A percentile compares a stretch with the other conserved stretches of the same genome.
These are phyloP conservation scores for Gallinago paraguaiae DNA, from an alignment of 2,113 vertebrate genomes.

Conservation along the genomic window DNA sequence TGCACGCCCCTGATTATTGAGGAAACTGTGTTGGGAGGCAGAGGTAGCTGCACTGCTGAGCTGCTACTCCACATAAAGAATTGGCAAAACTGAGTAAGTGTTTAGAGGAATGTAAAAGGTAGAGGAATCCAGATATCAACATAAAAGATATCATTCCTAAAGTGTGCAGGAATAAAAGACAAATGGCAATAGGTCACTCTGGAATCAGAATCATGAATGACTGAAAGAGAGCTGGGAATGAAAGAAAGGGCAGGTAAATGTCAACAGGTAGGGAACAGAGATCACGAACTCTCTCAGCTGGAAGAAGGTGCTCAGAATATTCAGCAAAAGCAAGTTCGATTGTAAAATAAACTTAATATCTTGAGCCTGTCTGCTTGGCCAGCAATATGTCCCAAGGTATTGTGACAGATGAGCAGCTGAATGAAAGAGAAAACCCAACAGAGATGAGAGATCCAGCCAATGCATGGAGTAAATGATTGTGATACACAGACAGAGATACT, in stretches of 20 bases:
- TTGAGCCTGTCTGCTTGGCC: neutral
- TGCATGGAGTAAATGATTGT: neutral
- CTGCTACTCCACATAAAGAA: neutral
- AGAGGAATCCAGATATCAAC: slow-evolving; percentile 4
- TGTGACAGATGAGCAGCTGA: neutral
- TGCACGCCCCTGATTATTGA: neutral
- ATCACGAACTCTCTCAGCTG: slow-evolving; percentile 56
- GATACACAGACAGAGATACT: neutral
- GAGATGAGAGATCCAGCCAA: neutral
- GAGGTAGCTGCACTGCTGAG: neutral
- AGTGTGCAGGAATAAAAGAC: slow-evolving; percentile 36
- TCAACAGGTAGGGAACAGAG: slow-evolving; percentile 50
- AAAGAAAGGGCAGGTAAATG: slow-evolving; percentile 71
- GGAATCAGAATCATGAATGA: slow-evolving; percentile 53
- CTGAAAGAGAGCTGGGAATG: slow-evolving; percentile 48
- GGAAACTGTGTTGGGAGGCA: neutral
- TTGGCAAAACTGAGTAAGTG: neutral
- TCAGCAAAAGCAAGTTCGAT: slow-evolving; percentile 52
- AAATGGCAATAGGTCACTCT: slow-evolving; percentile 49
- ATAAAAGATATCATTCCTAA: slow-evolving; percentile 34
- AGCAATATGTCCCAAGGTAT: neutral
- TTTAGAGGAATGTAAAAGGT: slow-evolving; percentile 19
- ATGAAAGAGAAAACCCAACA: neutral
- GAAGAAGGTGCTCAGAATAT: slow-evolving; percentile 53
- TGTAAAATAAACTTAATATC: slow-evolving; percentile 49